Percentiles rank a stretch among this genome's conserved stretches.
These are phyloP conservation scores for Syrphus vitripennis DNA, from an alignment of 2,888 invertebrate genomes.

Conservation along the genomic window DNA sequence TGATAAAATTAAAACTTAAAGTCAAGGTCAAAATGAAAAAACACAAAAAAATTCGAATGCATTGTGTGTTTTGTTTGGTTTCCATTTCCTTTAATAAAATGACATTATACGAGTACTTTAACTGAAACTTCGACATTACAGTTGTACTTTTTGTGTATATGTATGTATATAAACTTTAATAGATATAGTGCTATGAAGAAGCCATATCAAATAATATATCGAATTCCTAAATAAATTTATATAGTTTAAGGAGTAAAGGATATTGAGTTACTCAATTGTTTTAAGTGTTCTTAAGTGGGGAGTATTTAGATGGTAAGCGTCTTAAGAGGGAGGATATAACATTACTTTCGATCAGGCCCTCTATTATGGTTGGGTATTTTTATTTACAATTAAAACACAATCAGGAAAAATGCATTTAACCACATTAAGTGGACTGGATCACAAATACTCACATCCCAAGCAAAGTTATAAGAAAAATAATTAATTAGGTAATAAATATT, in stretches of 20 bases:
- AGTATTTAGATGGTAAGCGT: constrained; percentile 4
- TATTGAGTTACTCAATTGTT: constrained; percentile 49
- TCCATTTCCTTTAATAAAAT: neutral
- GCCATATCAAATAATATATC: neutral
- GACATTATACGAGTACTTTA: neutral
- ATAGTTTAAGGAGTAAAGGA: neutral
- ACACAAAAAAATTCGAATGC: neutral
- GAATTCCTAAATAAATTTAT: neutral
- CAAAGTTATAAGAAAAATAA: too few relatives aligned
- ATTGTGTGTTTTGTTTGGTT: neutral
- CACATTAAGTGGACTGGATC: too few relatives aligned
- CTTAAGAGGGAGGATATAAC: constrained; percentile 5
- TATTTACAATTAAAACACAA: neutral
- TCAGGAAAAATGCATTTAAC: neutral
- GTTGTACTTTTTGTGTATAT: neutral
- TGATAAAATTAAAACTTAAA: neutral
- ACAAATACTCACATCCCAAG: too few relatives aligned
- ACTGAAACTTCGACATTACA: neutral
- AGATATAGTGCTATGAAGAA: neutral
- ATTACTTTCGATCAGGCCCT: constrained; percentile 18
- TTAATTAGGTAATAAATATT: too few relatives aligned
- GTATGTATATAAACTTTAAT: neutral
- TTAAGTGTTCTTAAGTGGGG: constrained; percentile 57
- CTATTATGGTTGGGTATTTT: neutral
- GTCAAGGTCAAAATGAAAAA: neutral